Percentiles rank a stretch among this genome's conserved stretches.
Evolutionary conservation across 2,797 vertebrate genomes (phyloP).

Genomic region (Hippocampus kuda): DNA sequence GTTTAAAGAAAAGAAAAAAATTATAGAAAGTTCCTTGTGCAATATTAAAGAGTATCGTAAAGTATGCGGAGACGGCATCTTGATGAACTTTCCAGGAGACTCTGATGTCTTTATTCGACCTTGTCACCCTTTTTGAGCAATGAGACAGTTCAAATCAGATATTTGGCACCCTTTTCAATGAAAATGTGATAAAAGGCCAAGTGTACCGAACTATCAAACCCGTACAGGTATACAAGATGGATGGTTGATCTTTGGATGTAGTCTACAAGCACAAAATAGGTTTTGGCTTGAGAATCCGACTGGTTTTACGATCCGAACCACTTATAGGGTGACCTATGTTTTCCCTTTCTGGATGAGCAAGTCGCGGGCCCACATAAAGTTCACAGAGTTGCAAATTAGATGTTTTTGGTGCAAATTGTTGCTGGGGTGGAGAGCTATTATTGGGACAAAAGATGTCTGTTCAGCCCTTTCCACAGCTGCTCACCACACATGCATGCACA

Average conservation of each 20-base stretch:
- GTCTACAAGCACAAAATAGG: constrained; percentile 30
- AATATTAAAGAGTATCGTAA: too few species aligned
- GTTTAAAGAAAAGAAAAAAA: too few species aligned
- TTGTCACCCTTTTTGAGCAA: too few species aligned
- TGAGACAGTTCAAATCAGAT: too few species aligned
- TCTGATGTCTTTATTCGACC: too few species aligned
- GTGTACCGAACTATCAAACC: background rate
- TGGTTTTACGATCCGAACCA: constrained; percentile 21
- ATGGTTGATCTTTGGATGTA: constrained; percentile 22
- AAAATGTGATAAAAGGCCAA: too few species aligned
- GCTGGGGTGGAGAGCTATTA: constrained; percentile 48
- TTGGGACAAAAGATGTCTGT: constrained; percentile 65
- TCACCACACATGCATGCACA: constrained; percentile 50
- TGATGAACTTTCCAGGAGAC: too few species aligned
- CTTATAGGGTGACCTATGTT: constrained; percentile 6
- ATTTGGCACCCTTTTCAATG: too few species aligned
- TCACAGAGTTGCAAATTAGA: constrained; percentile 32
- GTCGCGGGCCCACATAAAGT: constrained; percentile 16
- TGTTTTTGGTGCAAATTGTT: constrained; percentile 41
- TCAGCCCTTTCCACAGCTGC: constrained; percentile 67
- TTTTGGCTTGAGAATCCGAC: constrained; percentile 12
- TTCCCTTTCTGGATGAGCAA: constrained; percentile 21
- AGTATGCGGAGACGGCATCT: too few species aligned
- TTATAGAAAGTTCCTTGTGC: too few species aligned
- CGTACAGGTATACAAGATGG: background rate